Percentiles rank a stretch among this genome's conserved stretches.
These are phyloP conservation scores for Sarcophaga rosellei DNA, from an alignment of 2,888 invertebrate species.

Conservation along the genomic window DNA sequence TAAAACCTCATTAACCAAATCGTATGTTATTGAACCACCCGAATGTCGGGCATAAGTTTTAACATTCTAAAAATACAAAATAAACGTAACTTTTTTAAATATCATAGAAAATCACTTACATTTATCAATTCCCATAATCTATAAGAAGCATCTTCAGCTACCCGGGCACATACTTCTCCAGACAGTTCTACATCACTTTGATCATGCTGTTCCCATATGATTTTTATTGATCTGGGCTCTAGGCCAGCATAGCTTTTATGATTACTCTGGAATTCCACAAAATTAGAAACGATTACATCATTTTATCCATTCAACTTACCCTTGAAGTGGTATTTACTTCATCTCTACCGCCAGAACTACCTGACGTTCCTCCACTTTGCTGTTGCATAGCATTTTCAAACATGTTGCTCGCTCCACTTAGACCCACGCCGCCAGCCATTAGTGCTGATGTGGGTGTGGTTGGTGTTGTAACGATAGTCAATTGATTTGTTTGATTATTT, in stretches of 20 bases:
- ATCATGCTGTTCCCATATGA: conserved; percentile 81
- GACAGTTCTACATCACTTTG: conserved; percentile 79
- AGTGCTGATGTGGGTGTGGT: conserved; percentile 77
- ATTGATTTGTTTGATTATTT: conserved; percentile 68
- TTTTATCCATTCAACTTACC: conserved; percentile 37
- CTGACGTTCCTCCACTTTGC: conserved; percentile 46
- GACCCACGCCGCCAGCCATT: conserved; percentile 44
- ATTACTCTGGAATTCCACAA: conserved; percentile 71
- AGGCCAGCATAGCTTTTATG: conserved; percentile 78
- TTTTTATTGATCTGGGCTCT: conserved; percentile 78
- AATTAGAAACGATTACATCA: not conserved
- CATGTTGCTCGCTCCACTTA: conserved; percentile 70
- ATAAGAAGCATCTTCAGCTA: conserved; percentile 81
- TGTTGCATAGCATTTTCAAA: conserved; percentile 71
- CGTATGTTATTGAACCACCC: conserved; percentile 79
- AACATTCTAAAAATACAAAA: conserved; percentile 74
- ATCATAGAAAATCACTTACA: conserved; percentile 70
- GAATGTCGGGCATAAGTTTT: conserved; percentile 80
- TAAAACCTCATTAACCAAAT: conserved; percentile 80
- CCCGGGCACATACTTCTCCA: conserved; percentile 77
- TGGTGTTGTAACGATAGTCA: conserved; percentile 58
- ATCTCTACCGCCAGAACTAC: conserved; percentile 53
- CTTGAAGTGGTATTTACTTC: conserved; percentile 69
- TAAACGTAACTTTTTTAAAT: not conserved
- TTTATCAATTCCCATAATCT: conserved; percentile 80